Evolutionary conservation across 2,113 vertebrate genomes (phyloP).

Genomic region (Ptilorrhoa leucosticta): DNA sequence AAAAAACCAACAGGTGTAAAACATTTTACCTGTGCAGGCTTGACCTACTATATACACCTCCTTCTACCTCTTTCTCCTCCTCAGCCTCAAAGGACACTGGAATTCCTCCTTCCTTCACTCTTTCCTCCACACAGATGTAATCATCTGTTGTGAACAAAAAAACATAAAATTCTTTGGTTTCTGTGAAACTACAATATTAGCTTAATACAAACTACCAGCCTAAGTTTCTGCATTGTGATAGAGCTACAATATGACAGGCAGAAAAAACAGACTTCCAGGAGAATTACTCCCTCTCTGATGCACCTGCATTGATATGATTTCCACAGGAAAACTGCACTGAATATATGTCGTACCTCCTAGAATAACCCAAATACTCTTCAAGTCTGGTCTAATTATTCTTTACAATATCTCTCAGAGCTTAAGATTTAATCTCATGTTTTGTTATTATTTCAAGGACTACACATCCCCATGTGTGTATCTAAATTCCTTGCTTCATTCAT

Average conservation of each 20-base stretch:
- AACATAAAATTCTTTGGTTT: not conserved
- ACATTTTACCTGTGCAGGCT: not conserved
- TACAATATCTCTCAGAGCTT: not conserved
- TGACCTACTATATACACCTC: not conserved
- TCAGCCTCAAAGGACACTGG: not conserved
- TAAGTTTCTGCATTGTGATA: not conserved
- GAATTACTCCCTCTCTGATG: not conserved
- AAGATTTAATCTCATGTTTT: not conserved
- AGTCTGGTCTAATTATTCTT: not conserved
- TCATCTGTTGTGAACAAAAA: not conserved
- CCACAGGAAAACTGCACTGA: not conserved
- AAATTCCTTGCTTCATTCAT: not conserved
- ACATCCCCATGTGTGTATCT: not conserved
- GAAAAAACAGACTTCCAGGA: not conserved
- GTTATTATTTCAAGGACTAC: not conserved
- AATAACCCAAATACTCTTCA: not conserved
- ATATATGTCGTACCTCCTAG: not conserved
- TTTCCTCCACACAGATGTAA: not conserved
- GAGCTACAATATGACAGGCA: not conserved
- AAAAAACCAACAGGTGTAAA: not conserved
- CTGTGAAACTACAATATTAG: not conserved
- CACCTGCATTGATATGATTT: rapidly evolving
- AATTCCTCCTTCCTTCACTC: not conserved
- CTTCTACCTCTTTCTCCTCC: not conserved
- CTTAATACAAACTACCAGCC: not conserved